Evolutionary conservation across 2,888 invertebrate species (phyloP).

Genomic region (Agonopterix alstromeriana): DNA sequence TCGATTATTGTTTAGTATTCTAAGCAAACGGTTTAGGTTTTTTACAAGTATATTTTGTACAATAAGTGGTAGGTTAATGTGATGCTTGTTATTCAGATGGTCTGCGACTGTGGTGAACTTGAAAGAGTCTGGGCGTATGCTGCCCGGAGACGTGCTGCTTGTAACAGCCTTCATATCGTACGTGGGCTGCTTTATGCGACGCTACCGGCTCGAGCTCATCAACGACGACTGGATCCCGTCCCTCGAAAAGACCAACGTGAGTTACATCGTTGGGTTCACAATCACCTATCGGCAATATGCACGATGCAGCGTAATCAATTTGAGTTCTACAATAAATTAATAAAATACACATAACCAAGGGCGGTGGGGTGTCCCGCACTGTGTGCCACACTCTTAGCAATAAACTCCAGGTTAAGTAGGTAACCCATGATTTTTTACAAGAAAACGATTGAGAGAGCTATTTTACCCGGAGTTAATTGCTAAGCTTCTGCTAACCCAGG

Average conservation of each 20-base stretch:
- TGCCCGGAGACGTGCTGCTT: constrained; percentile 93
- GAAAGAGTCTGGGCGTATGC: constrained; percentile 82
- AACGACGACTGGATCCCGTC: constrained; percentile 88
- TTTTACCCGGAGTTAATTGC: too few relatives aligned
- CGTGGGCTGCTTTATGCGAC: constrained; percentile 93
- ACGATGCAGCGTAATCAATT: too few relatives aligned
- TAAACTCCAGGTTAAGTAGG: too few relatives aligned
- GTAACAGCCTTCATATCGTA: constrained; percentile 96
- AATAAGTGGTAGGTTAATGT: background rate
- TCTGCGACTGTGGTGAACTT: constrained; percentile 74
- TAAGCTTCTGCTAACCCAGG: too few relatives aligned
- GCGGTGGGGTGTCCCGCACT: too few relatives aligned
- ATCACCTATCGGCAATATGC: too few relatives aligned
- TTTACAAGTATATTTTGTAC: background rate
- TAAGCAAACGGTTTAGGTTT: background rate
- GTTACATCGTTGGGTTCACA: background rate
- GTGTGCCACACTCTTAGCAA: too few relatives aligned
- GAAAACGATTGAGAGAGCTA: too few relatives aligned
- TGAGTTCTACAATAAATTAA: too few relatives aligned
- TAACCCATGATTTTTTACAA: too few relatives aligned
- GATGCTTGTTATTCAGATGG: constrained; percentile 47
- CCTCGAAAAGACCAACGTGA: constrained; percentile 80
- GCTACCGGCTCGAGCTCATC: constrained; percentile 87
- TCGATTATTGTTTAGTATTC: background rate
- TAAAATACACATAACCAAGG: too few relatives aligned